Evolutionary conservation across 2,113 vertebrate genomes (phyloP), one percentile per base, ranked within the genome.

Genomic region (Chinchilla lanigera): DNA sequence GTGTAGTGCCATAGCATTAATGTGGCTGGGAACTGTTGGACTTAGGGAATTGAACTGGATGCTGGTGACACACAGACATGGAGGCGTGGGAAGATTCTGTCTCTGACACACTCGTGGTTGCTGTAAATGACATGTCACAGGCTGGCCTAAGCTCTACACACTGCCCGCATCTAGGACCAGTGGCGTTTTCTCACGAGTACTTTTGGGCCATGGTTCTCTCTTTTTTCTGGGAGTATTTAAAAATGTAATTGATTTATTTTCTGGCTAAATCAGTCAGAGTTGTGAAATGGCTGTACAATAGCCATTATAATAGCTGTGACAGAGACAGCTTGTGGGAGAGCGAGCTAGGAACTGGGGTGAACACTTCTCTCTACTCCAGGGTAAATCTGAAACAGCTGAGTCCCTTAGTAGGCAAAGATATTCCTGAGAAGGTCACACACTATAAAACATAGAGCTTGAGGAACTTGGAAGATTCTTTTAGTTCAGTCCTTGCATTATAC

Each of bases 41-140:
- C 41, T 38, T 33, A 19, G 33, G 54, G 52, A 44, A n/a, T 10
- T 17, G 89, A 93, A 19, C 7, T 19, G 44, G 14, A 12, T 58
- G 38, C 38, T 41, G 7, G 28, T 26, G 8, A 41, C 50, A 50
- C 63, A 24, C 16, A 30, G 54, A 16, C 8, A 10, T 0, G 1
- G 60, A 80, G 38, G n/a, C 0, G 5, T 71, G 3, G 47, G 20
- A 35, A 38, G 6, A 8, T 41, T 78, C 3, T 26, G 7, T 80
- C n/a, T 83, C 22, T 35, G 54, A 47, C 2, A 3, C 44, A 1
- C 10, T 16, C n/a, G 13, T 19, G 60, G 6, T 75, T n/a, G 52
- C 52, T 22, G 0, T 17, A 44, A 44, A 58, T 1, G 35, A 44
- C 0, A 0, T 0, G 26, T 12, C 11, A 16, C 12, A 7, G 22